Evolutionary conservation across 2,888 invertebrate genomes (phyloP).

Genomic region (Rhagophthalmus giganteus): DNA sequence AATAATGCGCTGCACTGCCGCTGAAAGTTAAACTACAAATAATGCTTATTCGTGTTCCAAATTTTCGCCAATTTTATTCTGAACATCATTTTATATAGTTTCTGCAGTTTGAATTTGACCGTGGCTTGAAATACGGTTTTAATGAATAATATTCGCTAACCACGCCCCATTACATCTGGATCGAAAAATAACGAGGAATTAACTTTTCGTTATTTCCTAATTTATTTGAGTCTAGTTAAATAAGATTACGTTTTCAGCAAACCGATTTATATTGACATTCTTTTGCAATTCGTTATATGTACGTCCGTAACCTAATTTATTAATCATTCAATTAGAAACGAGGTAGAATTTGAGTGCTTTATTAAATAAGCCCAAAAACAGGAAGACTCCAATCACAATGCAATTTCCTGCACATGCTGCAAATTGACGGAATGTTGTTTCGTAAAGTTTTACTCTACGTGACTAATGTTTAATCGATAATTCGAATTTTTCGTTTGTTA

Average conservation of each 20-base stretch:
- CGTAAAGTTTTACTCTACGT: conserved; percentile 10
- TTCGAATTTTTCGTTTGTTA: conserved; percentile 10
- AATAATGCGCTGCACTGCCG: conserved; percentile 18
- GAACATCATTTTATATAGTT: too few relatives aligned
- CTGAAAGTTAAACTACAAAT: conserved; percentile 25
- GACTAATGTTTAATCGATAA: conserved; percentile 20
- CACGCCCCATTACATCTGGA: too few relatives aligned
- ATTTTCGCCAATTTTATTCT: conserved; percentile 24
- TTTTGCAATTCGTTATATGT: too few relatives aligned
- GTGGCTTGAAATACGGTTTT: too few relatives aligned
- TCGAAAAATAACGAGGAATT: too few relatives aligned
- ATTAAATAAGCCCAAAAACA: conserved; percentile 16
- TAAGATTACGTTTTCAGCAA: too few relatives aligned
- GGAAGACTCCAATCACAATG: conserved; percentile 14
- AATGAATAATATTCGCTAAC: too few relatives aligned
- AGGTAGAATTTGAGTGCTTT: conserved; percentile 6
- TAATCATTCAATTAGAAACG: conserved; percentile 9
- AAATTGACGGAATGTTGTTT: conserved; percentile 19
- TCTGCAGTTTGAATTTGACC: too few relatives aligned
- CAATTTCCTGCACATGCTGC: conserved; percentile 16
- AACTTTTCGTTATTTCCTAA: too few relatives aligned
- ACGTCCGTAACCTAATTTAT: too few relatives aligned
- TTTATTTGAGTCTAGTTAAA: too few relatives aligned
- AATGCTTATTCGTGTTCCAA: conserved; percentile 13
- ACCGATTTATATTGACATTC: too few relatives aligned